Evolutionary conservation across 1,140 invertebrate species (phyloP).

Genomic region (Forficula auricularia): DNA sequence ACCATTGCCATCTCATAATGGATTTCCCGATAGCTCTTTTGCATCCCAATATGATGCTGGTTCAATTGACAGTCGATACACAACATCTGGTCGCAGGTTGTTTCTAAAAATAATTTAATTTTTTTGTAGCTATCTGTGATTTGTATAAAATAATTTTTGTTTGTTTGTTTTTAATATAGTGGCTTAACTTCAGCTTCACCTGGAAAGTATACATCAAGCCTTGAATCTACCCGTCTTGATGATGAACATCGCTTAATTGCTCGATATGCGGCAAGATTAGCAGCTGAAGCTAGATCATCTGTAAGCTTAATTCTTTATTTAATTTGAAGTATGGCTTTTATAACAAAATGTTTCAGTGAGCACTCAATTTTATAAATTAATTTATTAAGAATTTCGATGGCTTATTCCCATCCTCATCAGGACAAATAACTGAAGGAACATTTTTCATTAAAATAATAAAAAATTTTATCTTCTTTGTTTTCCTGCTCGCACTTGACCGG

Average conservation of each 20-base stretch:
- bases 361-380: background rate
- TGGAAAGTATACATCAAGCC: slow-evolving; percentile 26
- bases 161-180: slow-evolving; percentile 7
- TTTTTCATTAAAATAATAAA: too few relatives aligned
- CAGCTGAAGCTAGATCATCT: slow-evolving; percentile 71
- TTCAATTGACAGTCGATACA: slow-evolving; percentile 63
- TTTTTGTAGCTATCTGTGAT: background rate
- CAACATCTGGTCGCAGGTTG: slow-evolving; percentile 34
- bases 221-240: slow-evolving; percentile 41
- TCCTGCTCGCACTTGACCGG: too few relatives aligned
- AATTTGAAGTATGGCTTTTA: too few relatives aligned
- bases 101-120: too few relatives aligned
- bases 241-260: slow-evolving; percentile 95
- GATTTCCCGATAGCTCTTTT: slow-evolving; percentile 49
- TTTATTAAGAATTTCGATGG: too few relatives aligned
- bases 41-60: slow-evolving; percentile 53
- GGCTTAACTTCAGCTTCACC: slow-evolving; percentile 23
- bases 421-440: too few relatives aligned
- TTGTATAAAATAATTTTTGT: slow-evolving; percentile 6
- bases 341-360: slow-evolving; percentile 6
- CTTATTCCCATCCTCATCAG: too few relatives aligned
- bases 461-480: too few relatives aligned
- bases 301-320: slow-evolving; percentile 43
- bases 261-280: slow-evolving; percentile 80
- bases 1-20: slow-evolving; percentile 72